Percentiles rank a stretch among this genome's conserved stretches.
phyloP scores from a whole-genome alignment of 2,797 vertebrate genomes.

The Podarcis lilfordi region DNA sequence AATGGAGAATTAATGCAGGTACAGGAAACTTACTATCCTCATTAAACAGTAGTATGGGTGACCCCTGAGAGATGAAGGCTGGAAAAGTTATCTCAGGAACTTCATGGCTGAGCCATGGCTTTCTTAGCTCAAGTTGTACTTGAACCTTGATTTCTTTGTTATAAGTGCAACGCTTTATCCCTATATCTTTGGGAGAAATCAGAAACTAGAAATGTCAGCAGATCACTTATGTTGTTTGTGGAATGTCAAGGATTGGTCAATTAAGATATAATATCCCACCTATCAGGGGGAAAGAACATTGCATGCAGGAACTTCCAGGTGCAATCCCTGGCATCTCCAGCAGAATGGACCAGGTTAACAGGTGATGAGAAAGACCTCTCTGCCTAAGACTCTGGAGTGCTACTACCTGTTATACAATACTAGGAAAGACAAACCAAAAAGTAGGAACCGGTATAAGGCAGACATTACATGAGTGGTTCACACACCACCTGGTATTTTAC shows the following conservation, averaged over 20 bases:
- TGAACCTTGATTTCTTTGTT: not conserved
- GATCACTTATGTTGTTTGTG: not conserved
- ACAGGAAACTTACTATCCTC: too few relatives aligned
- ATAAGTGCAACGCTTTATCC: too few relatives aligned
- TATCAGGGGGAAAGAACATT: not conserved
- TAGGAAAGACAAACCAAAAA: not conserved
- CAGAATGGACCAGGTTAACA: not conserved
- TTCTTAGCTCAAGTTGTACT: not conserved
- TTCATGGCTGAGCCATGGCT: not conserved
- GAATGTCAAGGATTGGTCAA: not conserved
- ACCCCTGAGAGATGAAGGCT: not conserved
- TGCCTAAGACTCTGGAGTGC: not conserved
- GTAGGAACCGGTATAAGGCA: not conserved
- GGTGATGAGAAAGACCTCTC: not conserved
- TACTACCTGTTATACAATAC: not conserved
- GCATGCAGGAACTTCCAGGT: too few relatives aligned
- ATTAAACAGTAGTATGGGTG: too few relatives aligned
- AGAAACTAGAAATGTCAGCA: not conserved
- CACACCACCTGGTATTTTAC: conserved; percentile 9
- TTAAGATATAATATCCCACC: not conserved
- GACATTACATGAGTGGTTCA: not conserved
- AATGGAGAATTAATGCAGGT: too few relatives aligned
- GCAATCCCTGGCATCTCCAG: not conserved
- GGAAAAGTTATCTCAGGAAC: not conserved
- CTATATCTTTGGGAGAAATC: not conserved